Evolutionary conservation across 2,888 invertebrate genomes (phyloP).

Genomic region (Pseudoips prasinana): DNA sequence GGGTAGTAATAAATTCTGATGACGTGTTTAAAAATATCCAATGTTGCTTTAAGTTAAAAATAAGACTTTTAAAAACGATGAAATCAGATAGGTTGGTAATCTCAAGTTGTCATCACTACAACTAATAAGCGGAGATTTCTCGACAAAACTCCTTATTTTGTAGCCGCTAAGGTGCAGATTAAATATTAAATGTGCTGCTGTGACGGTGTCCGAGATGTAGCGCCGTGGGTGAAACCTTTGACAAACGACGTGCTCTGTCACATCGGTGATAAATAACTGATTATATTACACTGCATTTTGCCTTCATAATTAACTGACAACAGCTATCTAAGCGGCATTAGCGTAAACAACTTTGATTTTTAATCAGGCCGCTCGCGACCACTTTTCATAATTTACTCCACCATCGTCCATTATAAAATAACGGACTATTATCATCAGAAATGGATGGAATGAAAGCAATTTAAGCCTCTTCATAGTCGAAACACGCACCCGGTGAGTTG

Average conservation of each 20-base stretch:
- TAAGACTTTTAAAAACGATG: slow-evolving; percentile 62
- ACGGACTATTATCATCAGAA: slow-evolving; percentile 51
- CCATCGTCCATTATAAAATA: slow-evolving; percentile 50
- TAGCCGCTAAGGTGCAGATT: slow-evolving; percentile 54
- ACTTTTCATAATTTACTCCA: slow-evolving; percentile 49
- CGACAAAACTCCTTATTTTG: slow-evolving; percentile 50
- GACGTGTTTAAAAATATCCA: slow-evolving; percentile 33
- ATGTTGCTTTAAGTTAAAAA: slow-evolving; percentile 53
- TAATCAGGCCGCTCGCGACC: slow-evolving; percentile 41
- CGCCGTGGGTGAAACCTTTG: slow-evolving; percentile 75
- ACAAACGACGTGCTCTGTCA: slow-evolving; percentile 76
- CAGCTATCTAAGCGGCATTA: slow-evolving; percentile 62
- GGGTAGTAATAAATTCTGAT: slow-evolving; percentile 29
- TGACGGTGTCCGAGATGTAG: slow-evolving; percentile 66
- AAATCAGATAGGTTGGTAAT: slow-evolving; percentile 71
- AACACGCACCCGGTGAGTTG: slow-evolving; percentile 56
- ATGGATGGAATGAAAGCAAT: slow-evolving; percentile 56
- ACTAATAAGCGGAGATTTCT: slow-evolving; percentile 48
- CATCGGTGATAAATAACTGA: slow-evolving; percentile 79
- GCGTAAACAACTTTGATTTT: slow-evolving; percentile 49
- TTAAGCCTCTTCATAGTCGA: slow-evolving; percentile 48
- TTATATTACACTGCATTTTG: slow-evolving; percentile 77
- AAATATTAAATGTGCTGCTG: slow-evolving; percentile 34
- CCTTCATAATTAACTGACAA: slow-evolving; percentile 76
- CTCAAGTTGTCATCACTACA: slow-evolving; percentile 68